Evolutionary conservation across 2,113 vertebrate species (phyloP), one percentile per base, ranked within the genome.

Genomic region (Oxyura jamaicensis): DNA sequence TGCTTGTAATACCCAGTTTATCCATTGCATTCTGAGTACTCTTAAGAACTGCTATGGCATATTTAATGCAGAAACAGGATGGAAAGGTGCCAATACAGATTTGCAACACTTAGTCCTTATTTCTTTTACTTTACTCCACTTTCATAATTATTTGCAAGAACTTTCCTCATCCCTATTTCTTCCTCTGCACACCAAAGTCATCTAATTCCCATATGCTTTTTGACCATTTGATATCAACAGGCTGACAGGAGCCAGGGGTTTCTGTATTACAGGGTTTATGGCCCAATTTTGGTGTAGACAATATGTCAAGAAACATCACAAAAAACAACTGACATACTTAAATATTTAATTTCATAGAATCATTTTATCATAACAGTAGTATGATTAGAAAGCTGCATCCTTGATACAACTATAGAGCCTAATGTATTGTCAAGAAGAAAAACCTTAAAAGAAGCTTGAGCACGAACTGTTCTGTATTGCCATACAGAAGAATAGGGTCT

Each of bases 321-420:
- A 72, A 58, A 58, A 31, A 56, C 20, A 80, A n/a, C 35, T 33
- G 20, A 52, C 28, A 46, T 83, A 83, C 58, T 91, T 96, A 95
- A 93, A 95, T 96, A 97, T 95, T 95, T 97, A 94, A 94, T 93
- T 97, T 92, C 65, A 73, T 84, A 86, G 76, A 93, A 73, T 88
- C n/a, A 48, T 46, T 91, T 91, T 58, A 68, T 44, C 60, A 56
- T 11, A 35, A 72, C 84, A 75, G 66, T 59, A 92, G 72, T 69
- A 95, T 62, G 65, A 75, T 62, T 89, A 58, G 89, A 90, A 89
- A 86, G 80, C 71, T 92, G 69, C 66, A 50, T 72, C 79, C 33
- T 14, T 16, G 16, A 29, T 67, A 56, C 10, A 73, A 10, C 72
- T 71, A 87, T 26, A 62, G 13, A 91, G 67, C 52, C 65, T 71